Percentiles rank a stretch among this genome's conserved stretches.
phyloP scores from a whole-genome alignment of 1,140 invertebrate species.

The Onthophagus taurus region DNA sequence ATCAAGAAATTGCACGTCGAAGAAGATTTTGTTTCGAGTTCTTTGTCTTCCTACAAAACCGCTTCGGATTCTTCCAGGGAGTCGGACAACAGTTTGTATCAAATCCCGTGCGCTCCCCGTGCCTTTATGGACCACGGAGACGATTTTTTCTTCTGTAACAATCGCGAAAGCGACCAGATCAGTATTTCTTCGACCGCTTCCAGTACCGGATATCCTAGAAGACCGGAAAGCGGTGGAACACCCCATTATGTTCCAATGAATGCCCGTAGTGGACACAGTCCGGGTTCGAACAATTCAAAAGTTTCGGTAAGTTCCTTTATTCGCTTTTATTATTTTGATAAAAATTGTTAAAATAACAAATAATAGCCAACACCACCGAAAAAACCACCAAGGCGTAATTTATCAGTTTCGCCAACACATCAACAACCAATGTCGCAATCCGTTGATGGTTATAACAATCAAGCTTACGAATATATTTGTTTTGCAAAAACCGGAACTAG shows the following conservation, averaged over 20 bases:
- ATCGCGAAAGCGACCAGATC: slow-evolving; percentile 36
- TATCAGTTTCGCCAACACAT: slow-evolving; percentile 74
- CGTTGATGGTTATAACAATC: slow-evolving; percentile 44
- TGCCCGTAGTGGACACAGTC: slow-evolving; percentile 32
- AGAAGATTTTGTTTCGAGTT: slow-evolving; percentile 9
- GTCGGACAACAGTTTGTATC: slow-evolving; percentile 47
- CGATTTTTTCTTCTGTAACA: slow-evolving; percentile 37
- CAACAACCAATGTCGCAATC: slow-evolving; percentile 47
- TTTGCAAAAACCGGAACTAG: slow-evolving; percentile 43
- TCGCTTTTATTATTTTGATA: neutral
- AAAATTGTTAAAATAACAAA: neutral
- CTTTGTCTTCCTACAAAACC: slow-evolving; percentile 24
- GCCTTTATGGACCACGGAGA: slow-evolving; percentile 47
- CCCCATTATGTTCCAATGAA: slow-evolving; percentile 38
- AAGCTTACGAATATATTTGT: slow-evolving; percentile 51
- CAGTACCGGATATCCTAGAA: slow-evolving; percentile 35
- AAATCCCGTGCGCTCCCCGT: slow-evolving; percentile 45
- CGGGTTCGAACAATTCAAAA: slow-evolving; percentile 39
- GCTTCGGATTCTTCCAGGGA: slow-evolving; percentile 39
- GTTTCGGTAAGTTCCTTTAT: slow-evolving; percentile 34
- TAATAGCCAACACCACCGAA: slow-evolving; percentile 69
- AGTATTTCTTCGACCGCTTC: slow-evolving; percentile 39
- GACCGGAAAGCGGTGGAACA: slow-evolving; percentile 34
- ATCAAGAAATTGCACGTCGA: too few species aligned
- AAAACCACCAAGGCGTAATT: slow-evolving; percentile 75